phyloP scores from a whole-genome alignment of 2,888 invertebrate genomes.

The Sthenelais limicola region DNA sequence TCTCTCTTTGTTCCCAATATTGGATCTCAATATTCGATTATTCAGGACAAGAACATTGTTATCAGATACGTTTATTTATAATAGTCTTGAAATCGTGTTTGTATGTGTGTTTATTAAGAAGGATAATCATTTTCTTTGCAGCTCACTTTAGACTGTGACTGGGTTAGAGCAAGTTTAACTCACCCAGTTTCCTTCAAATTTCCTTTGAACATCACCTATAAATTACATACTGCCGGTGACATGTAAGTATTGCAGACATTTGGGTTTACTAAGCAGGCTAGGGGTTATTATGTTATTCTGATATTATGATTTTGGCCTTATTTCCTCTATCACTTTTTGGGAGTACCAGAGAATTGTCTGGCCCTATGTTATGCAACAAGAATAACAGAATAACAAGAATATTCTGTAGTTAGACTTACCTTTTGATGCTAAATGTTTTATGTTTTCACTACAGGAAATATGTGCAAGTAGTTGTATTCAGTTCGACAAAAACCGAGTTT shows the following conservation, averaged over 20 bases:
- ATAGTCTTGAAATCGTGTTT: background rate
- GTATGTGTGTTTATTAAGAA: background rate
- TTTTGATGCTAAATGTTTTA: background rate
- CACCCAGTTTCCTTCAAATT: constrained; percentile 73
- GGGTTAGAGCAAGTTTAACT: constrained; percentile 3
- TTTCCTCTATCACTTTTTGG: too few species aligned
- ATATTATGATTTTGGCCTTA: too few species aligned
- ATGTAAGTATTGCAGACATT: constrained; percentile 55
- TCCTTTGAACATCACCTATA: constrained; percentile 85
- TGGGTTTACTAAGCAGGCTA: too few species aligned
- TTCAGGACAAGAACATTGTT: background rate
- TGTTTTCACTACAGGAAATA: constrained; percentile 78
- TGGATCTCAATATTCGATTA: background rate
- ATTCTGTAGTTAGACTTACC: background rate
- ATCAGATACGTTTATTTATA: background rate
- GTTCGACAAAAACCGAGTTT: constrained; percentile 57
- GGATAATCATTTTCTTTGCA: background rate
- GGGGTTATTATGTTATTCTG: too few species aligned
- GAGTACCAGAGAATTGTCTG: too few species aligned
- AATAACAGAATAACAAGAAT: background rate
- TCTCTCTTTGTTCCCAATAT: background rate
- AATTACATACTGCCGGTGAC: constrained; percentile 80
- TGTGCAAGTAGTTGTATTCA: constrained; percentile 77
- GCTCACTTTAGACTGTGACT: constrained; percentile 35
- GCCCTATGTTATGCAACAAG: too few species aligned